Conservation (phyloP, 2,113 vertebrate species). For the Ciconia stormi region DNA sequence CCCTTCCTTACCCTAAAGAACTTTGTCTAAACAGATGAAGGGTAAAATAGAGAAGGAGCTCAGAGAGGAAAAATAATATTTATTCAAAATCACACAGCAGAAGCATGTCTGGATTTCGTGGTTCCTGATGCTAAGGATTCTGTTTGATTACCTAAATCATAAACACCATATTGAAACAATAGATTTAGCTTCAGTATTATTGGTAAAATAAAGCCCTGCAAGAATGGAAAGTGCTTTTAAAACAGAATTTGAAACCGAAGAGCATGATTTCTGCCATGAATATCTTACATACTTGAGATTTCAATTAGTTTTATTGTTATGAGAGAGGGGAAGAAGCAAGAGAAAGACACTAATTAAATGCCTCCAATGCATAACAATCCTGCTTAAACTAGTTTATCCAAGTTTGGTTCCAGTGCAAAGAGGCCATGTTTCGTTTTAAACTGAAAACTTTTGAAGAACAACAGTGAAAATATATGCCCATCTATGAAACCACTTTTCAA, state of each 20-base stretch:
- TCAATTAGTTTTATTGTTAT: conserved; percentile 33
- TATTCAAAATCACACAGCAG: background rate
- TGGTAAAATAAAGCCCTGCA: background rate
- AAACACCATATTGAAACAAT: background rate
- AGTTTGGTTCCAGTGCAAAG: background rate
- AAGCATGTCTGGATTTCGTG: background rate
- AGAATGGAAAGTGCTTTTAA: background rate
- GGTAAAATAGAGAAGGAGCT: background rate
- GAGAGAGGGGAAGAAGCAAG: background rate
- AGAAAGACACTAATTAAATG: background rate
- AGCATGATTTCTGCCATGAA: background rate
- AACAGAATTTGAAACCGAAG: background rate
- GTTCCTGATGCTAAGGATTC: background rate
- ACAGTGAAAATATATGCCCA: background rate
- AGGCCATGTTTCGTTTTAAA: background rate
- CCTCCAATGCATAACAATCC: background rate
- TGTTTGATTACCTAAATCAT: background rate
- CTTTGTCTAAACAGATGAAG: background rate
- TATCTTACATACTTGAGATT: background rate
- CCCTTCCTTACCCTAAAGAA: background rate
- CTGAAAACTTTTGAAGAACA: background rate
- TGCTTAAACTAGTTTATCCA: background rate
- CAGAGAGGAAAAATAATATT: background rate
- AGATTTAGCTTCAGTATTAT: background rate
- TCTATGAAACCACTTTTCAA: background rate